Percentiles rank a stretch among this genome's conserved stretches.
Conservation (phyloP, 1,140 invertebrate species). For the Saccostrea echinata region DNA sequence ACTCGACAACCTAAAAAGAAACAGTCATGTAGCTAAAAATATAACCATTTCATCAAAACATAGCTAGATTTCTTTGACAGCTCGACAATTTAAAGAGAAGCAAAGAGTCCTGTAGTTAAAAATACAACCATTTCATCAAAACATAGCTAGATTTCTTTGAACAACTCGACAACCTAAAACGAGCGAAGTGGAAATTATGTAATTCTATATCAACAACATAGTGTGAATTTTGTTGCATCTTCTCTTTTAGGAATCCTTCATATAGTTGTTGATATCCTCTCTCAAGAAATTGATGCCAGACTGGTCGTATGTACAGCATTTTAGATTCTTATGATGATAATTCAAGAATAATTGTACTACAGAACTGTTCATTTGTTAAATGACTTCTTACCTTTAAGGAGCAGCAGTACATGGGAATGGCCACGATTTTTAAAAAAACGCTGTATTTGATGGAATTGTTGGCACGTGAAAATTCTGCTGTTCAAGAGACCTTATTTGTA, state of each 20-base stretch:
- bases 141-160: no score
- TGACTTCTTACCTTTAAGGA: constrained; percentile 64
- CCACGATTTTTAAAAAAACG: constrained; percentile 76
- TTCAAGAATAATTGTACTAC: no score
- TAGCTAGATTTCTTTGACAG: no score
- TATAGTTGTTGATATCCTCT: constrained; percentile 75
- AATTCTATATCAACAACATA: no score
- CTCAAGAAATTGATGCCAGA: constrained; percentile 76
- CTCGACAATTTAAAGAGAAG: no score
- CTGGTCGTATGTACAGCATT: constrained; percentile 68
- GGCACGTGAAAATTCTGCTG: constrained; percentile 75
- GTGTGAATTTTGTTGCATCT: background rate
- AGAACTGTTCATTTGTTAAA: background rate
- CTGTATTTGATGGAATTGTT: constrained; percentile 75
- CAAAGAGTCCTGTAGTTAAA: constrained; percentile 75
- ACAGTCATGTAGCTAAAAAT: constrained; percentile 70
- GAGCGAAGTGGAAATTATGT: no score
- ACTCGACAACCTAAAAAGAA: no score
- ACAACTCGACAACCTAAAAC: background rate
- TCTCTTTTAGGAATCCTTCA: constrained; percentile 72
- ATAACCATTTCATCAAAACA: no score
- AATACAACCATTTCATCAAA: background rate
- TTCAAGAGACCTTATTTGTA: constrained; percentile 77
- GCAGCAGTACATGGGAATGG: constrained; percentile 78
- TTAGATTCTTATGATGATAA: background rate